These are phyloP conservation scores for Apamea epomidion DNA, from an alignment of 2,888 invertebrate genomes.

Conservation along the genomic window DNA sequence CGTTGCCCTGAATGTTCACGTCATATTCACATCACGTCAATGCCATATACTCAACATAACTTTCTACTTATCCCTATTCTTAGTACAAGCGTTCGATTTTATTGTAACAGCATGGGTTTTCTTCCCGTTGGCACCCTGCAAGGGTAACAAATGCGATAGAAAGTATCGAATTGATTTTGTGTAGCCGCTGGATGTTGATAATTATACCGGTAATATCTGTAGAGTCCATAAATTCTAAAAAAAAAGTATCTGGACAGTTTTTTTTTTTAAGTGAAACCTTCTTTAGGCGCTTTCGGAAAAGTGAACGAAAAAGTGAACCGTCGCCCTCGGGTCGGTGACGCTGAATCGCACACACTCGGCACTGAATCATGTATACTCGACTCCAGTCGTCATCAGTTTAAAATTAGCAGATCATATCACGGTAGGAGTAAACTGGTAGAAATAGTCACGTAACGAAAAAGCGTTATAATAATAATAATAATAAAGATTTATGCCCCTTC, in stretches of 20 bases:
- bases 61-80: constrained; percentile 34
- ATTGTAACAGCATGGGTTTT: constrained; percentile 19
- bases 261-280: background rate
- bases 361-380: background rate
- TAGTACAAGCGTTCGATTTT: constrained; percentile 14
- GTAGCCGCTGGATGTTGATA: background rate
- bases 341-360: background rate
- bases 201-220: background rate
- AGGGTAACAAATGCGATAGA: background rate
- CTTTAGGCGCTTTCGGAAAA: background rate
- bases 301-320: background rate
- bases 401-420: too few relatives aligned
- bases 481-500: too few relatives aligned
- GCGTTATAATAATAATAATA: too few relatives aligned
- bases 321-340: background rate
- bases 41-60: constrained; percentile 24
- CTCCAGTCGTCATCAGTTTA: background rate
- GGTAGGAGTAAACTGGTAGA: too few relatives aligned
- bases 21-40: constrained; percentile 28
- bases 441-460: too few relatives aligned
- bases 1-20: background rate
- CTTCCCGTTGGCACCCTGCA: background rate
- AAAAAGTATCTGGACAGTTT: background rate
- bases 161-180: background rate
- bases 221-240: background rate